Percentiles rank a stretch among this genome's conserved stretches.
phyloP scores from a whole-genome alignment of 1,140 invertebrate genomes.

The Solenopsis fugax region DNA sequence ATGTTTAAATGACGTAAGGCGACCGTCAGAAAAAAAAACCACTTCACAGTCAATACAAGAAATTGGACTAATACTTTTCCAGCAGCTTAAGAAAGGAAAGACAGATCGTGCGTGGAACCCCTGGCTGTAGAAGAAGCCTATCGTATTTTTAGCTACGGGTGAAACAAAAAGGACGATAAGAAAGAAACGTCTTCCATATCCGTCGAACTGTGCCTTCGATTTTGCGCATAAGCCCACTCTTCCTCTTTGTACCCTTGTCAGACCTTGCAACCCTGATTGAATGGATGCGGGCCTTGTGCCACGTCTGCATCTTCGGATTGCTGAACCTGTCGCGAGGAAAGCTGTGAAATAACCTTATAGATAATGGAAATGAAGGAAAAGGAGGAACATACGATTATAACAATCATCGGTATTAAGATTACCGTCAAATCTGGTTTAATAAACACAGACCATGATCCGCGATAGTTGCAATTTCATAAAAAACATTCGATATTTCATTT shows the following conservation, averaged over 20 bases:
- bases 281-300: constrained; percentile 80
- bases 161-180: constrained; percentile 17
- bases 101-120: constrained; percentile 8
- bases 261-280: constrained; percentile 75
- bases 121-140: constrained; percentile 10
- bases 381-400: neutral
- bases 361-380: neutral
- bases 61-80: neutral
- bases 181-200: constrained; percentile 63
- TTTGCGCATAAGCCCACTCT: constrained; percentile 66
- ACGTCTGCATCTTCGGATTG: constrained; percentile 75
- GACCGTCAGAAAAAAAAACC: constrained; percentile 6
- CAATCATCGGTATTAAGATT: neutral
- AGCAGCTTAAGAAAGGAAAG: constrained; percentile 42
- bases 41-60: neutral
- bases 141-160: constrained; percentile 22
- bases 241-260: constrained; percentile 41
- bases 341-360: constrained; percentile 13
- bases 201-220: constrained; percentile 66
- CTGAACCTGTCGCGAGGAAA: constrained; percentile 50
- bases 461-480: neutral
- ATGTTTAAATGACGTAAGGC: neutral
- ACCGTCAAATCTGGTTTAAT: neutral
- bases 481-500: neutral
- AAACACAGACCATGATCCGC: neutral